Evolutionary conservation across 2,113 vertebrate species (phyloP).

Genomic region (Montifringilla adamsi): DNA sequence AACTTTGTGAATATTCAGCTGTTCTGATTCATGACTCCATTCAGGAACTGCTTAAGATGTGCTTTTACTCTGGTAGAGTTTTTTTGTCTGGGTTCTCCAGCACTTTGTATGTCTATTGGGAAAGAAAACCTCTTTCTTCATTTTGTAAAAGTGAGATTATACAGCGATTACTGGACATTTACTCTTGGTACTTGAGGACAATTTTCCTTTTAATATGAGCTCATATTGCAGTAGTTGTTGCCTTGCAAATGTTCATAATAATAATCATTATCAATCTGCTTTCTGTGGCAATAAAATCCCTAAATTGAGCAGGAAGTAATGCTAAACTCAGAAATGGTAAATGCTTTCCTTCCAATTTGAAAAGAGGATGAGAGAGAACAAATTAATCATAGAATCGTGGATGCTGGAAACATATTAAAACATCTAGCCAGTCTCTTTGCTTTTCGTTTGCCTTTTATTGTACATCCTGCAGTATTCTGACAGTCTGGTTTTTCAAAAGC

Average conservation of each 20-base stretch:
- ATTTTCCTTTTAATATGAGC: conserved; percentile 2
- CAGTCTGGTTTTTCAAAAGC: conserved; percentile 49
- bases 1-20: not conserved
- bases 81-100: not conserved
- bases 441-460: not conserved
- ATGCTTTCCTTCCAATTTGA: conserved; percentile 28
- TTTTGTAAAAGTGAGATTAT: not conserved
- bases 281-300: conserved; percentile 34
- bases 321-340: conserved; percentile 24
- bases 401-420: conserved; percentile 42
- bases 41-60: not conserved
- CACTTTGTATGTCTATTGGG: not conserved
- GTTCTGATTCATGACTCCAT: not conserved
- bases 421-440: conserved; percentile 8
- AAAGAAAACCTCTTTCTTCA: not conserved
- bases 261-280: conserved; percentile 38
- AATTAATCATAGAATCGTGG: conserved; percentile 24
- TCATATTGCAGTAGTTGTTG: conserved; percentile 16
- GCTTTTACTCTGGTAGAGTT: not conserved
- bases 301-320: conserved; percentile 17
- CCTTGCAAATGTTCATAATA: conserved; percentile 27
- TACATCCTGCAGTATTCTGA: conserved; percentile 40
- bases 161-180: conserved; percentile 4
- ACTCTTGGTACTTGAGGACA: not conserved
- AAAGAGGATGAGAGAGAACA: conserved; percentile 36